Conservation (phyloP, 2,888 invertebrate genomes). For the Oscheius onirici region DNA sequence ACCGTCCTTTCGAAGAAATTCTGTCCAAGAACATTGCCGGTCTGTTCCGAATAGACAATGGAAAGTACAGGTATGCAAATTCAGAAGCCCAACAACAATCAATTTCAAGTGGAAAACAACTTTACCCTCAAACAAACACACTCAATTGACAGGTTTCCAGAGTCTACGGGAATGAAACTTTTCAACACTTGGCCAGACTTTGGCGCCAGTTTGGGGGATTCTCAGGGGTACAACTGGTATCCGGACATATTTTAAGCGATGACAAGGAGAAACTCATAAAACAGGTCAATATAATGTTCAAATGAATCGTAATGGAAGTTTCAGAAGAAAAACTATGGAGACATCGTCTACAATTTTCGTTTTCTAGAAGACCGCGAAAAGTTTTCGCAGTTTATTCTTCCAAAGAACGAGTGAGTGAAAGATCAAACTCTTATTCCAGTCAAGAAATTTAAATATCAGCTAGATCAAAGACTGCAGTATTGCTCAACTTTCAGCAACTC, state of each 20-base stretch:
- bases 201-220: constrained; percentile 47
- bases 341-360: constrained; percentile 54
- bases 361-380: constrained; percentile 42
- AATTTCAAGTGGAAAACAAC: not conserved
- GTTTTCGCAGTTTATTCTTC: constrained; percentile 24
- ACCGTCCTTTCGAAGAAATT: constrained; percentile 60
- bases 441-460: too few species aligned
- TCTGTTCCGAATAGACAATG: constrained; percentile 63
- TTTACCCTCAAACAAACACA: not conserved
- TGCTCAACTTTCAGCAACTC: constrained; percentile 33
- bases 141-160: constrained; percentile 9
- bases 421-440: not conserved
- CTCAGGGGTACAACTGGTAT: constrained; percentile 52
- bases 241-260: constrained; percentile 54
- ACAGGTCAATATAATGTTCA: constrained; percentile 44
- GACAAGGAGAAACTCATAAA: constrained; percentile 37
- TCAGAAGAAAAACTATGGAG: constrained; percentile 41
- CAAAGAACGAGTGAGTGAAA: constrained; percentile 13
- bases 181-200: constrained; percentile 44
- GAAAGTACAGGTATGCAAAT: constrained; percentile 39
- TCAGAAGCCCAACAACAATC: not conserved
- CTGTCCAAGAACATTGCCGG: constrained; percentile 67
- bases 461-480: too few species aligned
- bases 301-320: not conserved
- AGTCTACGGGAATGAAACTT: constrained; percentile 51